phyloP scores from a whole-genome alignment of 2,888 invertebrate species.

The Sympetrum striolatum region DNA sequence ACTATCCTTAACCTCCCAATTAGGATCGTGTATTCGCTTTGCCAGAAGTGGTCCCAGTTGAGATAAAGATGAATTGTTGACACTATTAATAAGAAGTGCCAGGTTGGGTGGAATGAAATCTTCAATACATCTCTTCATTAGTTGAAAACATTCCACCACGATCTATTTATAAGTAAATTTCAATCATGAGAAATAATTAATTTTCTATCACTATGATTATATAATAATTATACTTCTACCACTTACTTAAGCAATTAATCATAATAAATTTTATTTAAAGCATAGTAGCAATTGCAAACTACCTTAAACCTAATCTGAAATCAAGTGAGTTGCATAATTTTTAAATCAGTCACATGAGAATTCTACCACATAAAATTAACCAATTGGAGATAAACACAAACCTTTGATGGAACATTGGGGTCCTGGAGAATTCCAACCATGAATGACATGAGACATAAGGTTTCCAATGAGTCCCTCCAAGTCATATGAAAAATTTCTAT shows the following conservation, averaged over 20 bases:
- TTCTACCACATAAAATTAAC: no score
- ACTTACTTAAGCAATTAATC: no score
- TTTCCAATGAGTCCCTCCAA: conserved; percentile 81
- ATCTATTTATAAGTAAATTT: conserved; percentile 61
- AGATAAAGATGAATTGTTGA: conserved; percentile 68
- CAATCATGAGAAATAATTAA: no score
- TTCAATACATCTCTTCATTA: conserved; percentile 72
- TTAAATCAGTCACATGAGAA: no score
- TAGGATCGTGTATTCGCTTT: conserved; percentile 72
- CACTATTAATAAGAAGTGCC: conserved; percentile 73
- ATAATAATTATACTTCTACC: no score
- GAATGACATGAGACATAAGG: conserved; percentile 68
- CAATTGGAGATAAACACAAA: conserved; percentile 53
- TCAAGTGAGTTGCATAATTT: no score
- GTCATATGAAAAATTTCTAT: conserved; percentile 75
- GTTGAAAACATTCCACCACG: conserved; percentile 72
- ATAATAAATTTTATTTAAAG: no score
- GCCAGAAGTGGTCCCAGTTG: conserved; percentile 72
- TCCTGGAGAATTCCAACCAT: conserved; percentile 64
- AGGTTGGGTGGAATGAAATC: conserved; percentile 81
- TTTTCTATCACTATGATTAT: no score
- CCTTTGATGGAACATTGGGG: conserved; percentile 62
- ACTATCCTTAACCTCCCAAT: conserved; percentile 83
- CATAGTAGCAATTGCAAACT: no score
- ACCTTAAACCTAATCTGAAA: no score